Evolutionary conservation across 2,797 vertebrate genomes (phyloP).

Genomic region (Cyclura pinguis): DNA sequence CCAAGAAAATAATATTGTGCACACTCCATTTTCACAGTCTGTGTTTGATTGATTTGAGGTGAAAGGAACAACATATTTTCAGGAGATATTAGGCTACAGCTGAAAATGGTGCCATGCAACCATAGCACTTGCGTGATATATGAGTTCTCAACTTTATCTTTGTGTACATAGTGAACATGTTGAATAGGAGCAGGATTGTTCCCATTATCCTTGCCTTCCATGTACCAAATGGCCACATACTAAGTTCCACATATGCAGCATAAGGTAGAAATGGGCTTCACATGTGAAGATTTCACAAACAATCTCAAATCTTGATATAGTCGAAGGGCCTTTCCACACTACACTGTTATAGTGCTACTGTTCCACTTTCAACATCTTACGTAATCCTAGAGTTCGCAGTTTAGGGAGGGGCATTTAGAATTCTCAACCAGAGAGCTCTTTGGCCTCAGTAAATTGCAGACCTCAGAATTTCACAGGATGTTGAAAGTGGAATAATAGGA

Average conservation of each 20-base stretch:
- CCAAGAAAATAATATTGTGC: conserved; percentile 14
- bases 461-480: too few species aligned
- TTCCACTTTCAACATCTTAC: too few species aligned
- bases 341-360: too few species aligned
- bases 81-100: background rate
- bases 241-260: background rate
- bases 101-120: background rate
- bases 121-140: background rate
- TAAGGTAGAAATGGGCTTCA: background rate
- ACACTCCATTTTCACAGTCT: background rate
- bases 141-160: background rate
- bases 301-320: background rate
- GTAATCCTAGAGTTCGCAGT: too few species aligned
- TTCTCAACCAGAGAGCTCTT: too few species aligned
- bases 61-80: background rate
- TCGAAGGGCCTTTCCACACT: too few species aligned
- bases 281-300: background rate
- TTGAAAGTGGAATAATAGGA: too few species aligned
- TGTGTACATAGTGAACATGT: background rate
- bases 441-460: too few species aligned
- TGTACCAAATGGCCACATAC: background rate
- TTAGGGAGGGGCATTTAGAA: too few species aligned
- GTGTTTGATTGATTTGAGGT: background rate
- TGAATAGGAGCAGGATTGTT: background rate
- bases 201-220: background rate